phyloP scores from a whole-genome alignment of 2,797 vertebrate genomes.

The Labroides dimidiatus region DNA sequence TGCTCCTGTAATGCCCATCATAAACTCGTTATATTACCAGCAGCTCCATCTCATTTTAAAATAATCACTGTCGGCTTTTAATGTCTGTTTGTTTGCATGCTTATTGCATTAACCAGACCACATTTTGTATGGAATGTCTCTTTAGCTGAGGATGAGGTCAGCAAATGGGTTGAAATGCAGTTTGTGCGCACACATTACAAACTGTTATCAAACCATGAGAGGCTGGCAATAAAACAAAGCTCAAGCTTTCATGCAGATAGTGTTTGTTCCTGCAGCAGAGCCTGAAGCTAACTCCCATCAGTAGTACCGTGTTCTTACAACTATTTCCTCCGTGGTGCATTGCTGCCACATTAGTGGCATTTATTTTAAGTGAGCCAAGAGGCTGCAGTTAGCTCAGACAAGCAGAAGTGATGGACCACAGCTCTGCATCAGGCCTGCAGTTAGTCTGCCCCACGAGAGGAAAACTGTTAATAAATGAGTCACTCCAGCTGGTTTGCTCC shows the following conservation, averaged over 20 bases:
- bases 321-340: constrained; percentile 20
- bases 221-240: neutral
- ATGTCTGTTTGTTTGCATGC: neutral
- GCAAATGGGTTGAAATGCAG: neutral
- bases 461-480: constrained; percentile 42
- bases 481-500: constrained; percentile 36
- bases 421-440: constrained; percentile 35
- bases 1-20: neutral
- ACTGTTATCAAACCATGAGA: neutral
- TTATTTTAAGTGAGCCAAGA: constrained; percentile 49
- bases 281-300: constrained; percentile 32
- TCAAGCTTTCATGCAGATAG: constrained; percentile 8
- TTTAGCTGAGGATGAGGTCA: neutral
- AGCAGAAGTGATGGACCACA: constrained; percentile 47
- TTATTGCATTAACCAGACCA: neutral
- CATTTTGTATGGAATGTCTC: neutral
- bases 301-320: constrained; percentile 17
- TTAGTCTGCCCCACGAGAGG: constrained; percentile 20
- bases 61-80: neutral
- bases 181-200: neutral
- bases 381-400: constrained; percentile 40
- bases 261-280: constrained; percentile 40
- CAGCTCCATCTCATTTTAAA: neutral
- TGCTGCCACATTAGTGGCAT: constrained; percentile 38
- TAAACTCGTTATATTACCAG: neutral